Percentiles rank a stretch among this genome's conserved stretches.
Evolutionary conservation across 2,797 vertebrate genomes (phyloP).

Genomic region (Parauchenoglanis punctatus): DNA sequence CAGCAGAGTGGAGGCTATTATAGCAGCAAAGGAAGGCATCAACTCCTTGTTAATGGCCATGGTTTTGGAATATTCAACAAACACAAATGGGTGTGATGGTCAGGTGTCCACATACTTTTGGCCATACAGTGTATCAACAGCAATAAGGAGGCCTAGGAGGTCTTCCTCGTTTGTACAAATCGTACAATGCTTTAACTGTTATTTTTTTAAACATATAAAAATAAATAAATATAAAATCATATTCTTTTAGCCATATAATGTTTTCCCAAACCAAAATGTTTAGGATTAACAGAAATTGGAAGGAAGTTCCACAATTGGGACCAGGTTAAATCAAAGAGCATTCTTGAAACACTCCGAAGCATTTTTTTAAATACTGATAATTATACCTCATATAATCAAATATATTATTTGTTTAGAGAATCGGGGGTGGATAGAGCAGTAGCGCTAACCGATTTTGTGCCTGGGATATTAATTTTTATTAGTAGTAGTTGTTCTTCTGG

Average conservation of each 20-base stretch:
- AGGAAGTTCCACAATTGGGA: not conserved
- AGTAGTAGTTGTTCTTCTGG: not conserved
- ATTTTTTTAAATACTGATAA: not conserved
- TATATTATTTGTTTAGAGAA: not conserved
- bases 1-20: not conserved
- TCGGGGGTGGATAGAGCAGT: not conserved
- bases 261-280: not conserved
- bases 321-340: not conserved
- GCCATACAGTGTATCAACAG: no score
- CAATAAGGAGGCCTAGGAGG: no score
- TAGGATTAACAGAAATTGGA: not conserved
- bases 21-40: not conserved
- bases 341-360: not conserved
- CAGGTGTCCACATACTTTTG: not conserved
- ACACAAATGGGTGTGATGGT: not conserved
- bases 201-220: no score
- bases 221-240: no score
- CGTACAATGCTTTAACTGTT: no score
- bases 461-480: not conserved
- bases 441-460: not conserved
- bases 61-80: not conserved
- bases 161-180: no score
- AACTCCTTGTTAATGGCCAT: no score
- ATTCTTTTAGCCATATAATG: not conserved
- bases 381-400: not conserved